Base-by-base conservation (phyloP, 2,888 invertebrate species). In the Lasioglossum zephyrum region DNA sequence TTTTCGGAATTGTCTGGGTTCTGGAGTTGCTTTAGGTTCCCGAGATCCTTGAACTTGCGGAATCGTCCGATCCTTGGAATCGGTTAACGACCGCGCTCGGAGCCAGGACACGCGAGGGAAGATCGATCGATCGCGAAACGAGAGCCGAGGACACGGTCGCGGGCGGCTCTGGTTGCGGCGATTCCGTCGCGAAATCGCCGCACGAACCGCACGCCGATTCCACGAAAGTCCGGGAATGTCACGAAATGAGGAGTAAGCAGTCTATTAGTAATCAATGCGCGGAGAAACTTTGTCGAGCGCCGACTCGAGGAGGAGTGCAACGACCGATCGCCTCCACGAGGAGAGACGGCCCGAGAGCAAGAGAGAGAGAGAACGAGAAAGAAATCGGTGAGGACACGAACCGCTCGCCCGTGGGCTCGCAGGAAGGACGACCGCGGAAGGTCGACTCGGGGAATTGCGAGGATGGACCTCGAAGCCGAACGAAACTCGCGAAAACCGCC, bases 191-290 rank as follows among this genome's bases (percentile, higher is more conserved):
- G 81, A 81, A 86, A 85, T 86, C 60, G 53, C 77, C 79, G 85
- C 88, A 87, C 88, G 88, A 83, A 88, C 53, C 18, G 36, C 26
- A 31, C 44, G 26, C 53, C 83, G 80, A 87, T 88, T 87, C 87
- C 88, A 66, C 80, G 91, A 89, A 88, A 77, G 77, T 74, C 81
- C 66, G 77, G 73, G 88, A 90, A 92, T 87, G 82, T 85, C 88
- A 91, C 88, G 89, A 92, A 92, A 92, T 88, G 88, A 88, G 83
- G 90, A 84, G 87, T 87, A 87, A 88, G 87, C 76, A 88, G 91
- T 91, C 88, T 84, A 91, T 91, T 91, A 91, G 92, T 91, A 91
- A 91, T 91, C 91, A 77, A 88, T 86, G 85, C 92, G 92, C 92
- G 90, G 72, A 84, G 85, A 66, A 90, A 89, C 84, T 90, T 90